Base-by-base conservation (phyloP, 2,797 vertebrate genomes). In the Liparis tanakae region DNA sequence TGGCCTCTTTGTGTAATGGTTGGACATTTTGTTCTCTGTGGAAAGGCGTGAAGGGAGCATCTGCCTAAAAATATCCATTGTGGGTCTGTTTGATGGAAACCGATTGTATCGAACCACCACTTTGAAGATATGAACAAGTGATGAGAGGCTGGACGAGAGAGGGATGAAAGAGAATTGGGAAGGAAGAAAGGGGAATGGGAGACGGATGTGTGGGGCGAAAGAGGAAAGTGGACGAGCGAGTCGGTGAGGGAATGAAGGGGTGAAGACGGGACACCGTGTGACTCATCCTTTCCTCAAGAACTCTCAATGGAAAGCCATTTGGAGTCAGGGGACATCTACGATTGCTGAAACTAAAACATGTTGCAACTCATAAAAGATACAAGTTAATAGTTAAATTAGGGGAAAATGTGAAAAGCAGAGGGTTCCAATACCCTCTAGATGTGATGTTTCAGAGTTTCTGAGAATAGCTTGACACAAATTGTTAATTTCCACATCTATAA, bases 61-160 rank as follows among this genome's bases (percentile, higher is more conserved):
- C 72, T 76, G 76, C 82, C 83, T 88, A 91, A 90, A 92, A 90
- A 82, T 87, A 90, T 76, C 74, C 72, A 57, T 82, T 84, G 79
- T 83, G 81, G 78, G 72, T 88, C 70, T 72, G 81, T 86, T 88
- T 90, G 74, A 88, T 89, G 87, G 89, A 88, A 92, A 87, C 78
- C 85, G 87, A 90, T 81, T 89, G 81, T 81, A 80, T 71, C 74
- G 76, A 84, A 87, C 56, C 62, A 86, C 79, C 67, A 44, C 76
- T 74, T 66, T 75, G 72, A 84, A 75, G 82, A 89, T 87, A 93
- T 91, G 90, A 92, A 85, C 79, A 89, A 89, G 90, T 87, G 88
- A 90, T 88, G 88, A 92, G 85, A 89, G 83, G 82, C 71, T 67
- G 79, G 79, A 85, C 65, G 66, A 87, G 84, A 79, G 76, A 78